These are phyloP conservation scores for Porites evermanni DNA, from an alignment of 92 coral and sea anemone species.

Conservation along the genomic window DNA sequence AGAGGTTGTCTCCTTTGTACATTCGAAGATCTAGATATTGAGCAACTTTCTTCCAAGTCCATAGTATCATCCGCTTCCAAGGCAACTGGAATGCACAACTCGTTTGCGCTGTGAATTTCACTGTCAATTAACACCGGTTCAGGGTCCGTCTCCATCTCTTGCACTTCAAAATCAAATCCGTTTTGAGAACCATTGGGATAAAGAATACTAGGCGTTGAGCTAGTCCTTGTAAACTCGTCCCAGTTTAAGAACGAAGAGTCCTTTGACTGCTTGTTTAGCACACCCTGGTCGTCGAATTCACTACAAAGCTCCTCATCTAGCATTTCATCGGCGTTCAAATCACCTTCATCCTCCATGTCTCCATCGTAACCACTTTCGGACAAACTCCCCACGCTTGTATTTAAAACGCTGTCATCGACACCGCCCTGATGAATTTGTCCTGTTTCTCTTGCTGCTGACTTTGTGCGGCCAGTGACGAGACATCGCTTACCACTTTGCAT, in stretches of 20 bases:
- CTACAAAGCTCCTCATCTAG: slow-evolving; percentile 70
- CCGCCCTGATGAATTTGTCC: slow-evolving; percentile 25
- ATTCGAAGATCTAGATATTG: slow-evolving; percentile 5
- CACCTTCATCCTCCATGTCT: slow-evolving; percentile 95
- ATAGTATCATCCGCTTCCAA: slow-evolving; percentile 50
- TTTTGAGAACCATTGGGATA: slow-evolving; percentile 23
- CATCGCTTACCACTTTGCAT: slow-evolving; percentile 19
- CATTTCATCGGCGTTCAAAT: slow-evolving; percentile 64
- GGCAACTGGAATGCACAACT: slow-evolving; percentile 67
- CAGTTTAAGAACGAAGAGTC: slow-evolving; percentile 80
- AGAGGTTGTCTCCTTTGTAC: slow-evolving; percentile 55
- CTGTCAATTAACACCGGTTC: slow-evolving; percentile 82
- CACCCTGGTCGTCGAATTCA: slow-evolving; percentile 60
- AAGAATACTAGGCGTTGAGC: slow-evolving; percentile 88
- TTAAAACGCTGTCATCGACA: slow-evolving; percentile 62
- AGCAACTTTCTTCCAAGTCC: slow-evolving; percentile 32
- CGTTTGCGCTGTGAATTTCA: slow-evolving; percentile 73
- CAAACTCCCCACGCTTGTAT: slow-evolving; percentile 68
- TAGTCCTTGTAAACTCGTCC: slow-evolving; percentile 73
- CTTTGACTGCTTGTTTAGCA: slow-evolving; percentile 75
- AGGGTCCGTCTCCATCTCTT: slow-evolving; percentile 31
- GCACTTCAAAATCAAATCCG: slow-evolving; percentile 33
- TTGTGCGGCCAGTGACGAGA: slow-evolving; percentile 1
- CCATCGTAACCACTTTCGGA: slow-evolving; percentile 98
- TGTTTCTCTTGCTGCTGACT: slow-evolving; percentile 24